These are phyloP conservation scores for Nicator chloris DNA, from an alignment of 2,113 vertebrate genomes.

Conservation along the genomic window DNA sequence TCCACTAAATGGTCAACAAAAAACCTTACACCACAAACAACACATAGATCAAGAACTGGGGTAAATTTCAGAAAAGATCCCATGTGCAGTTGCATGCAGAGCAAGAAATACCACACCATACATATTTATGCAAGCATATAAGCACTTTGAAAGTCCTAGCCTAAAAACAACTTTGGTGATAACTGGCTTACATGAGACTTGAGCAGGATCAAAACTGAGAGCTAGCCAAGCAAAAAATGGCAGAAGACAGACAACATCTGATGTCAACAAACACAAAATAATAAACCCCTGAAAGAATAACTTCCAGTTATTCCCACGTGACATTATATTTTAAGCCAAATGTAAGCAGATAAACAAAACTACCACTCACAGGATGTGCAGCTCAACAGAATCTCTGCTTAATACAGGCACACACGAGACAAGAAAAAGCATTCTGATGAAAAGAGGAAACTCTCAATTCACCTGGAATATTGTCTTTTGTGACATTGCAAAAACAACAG, in stretches of 20 bases:
- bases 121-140: not conserved
- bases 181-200: not conserved
- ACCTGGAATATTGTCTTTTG: not conserved
- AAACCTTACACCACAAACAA: fast-evolving
- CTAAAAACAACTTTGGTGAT: not conserved
- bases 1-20: not conserved
- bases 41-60: not conserved
- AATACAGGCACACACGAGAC: not conserved
- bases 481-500: not conserved
- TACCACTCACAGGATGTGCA: not conserved
- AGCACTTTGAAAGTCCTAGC: not conserved
- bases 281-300: not conserved
- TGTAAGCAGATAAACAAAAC: not conserved
- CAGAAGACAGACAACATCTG: not conserved
- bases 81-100: not conserved
- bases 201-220: not conserved
- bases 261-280: not conserved
- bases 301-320: not conserved
- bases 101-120: not conserved
- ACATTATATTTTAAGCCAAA: not conserved
- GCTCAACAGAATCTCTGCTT: not conserved
- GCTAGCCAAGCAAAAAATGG: not conserved
- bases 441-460: not conserved
- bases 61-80: not conserved
- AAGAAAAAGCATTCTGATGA: not conserved